These are phyloP conservation scores for Congeria kusceri DNA, from an alignment of 2,888 invertebrate species.

Conservation along the genomic window DNA sequence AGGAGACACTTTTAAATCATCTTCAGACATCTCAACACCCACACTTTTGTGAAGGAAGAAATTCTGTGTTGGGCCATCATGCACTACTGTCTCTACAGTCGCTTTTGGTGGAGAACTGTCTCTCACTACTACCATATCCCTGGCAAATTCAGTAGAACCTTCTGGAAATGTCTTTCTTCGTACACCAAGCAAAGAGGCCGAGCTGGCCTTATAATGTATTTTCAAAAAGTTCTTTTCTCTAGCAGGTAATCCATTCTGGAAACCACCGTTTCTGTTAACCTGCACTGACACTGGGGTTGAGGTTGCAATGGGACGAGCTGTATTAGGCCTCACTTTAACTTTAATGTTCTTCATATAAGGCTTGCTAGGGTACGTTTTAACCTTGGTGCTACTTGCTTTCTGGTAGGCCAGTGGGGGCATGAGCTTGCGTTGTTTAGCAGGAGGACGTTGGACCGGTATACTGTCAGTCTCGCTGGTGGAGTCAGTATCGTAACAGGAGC, in stretches of 20 bases:
- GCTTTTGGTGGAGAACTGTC: neutral
- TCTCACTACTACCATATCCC: neutral
- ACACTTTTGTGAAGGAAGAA: neutral
- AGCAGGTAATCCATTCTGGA: neutral
- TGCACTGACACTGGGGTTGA: slow-evolving; percentile 29
- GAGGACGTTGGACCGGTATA: slow-evolving; percentile 6
- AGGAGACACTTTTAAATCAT: slow-evolving; percentile 35
- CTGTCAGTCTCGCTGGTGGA: slow-evolving; percentile 30
- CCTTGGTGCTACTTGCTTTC: slow-evolving; percentile 18
- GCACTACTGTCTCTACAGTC: neutral
- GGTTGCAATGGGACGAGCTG: slow-evolving; percentile 15
- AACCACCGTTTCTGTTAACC: neutral
- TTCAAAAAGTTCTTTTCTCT: too few species aligned
- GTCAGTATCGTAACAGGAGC: slow-evolving; percentile 35
- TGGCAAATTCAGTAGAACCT: neutral
- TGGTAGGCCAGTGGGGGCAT: slow-evolving; percentile 24
- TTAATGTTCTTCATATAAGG: slow-evolving; percentile 31
- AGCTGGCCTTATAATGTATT: neutral
- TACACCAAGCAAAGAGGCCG: neutral
- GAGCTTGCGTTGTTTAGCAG: slow-evolving; percentile 27
- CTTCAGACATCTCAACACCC: neutral
- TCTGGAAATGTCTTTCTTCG: neutral
- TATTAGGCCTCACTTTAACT: slow-evolving; percentile 48
- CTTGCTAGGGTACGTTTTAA: slow-evolving; percentile 20
- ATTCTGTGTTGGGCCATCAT: neutral